Evolutionary conservation across 2,888 invertebrate genomes (phyloP), one percentile per base, ranked within the genome.

Genomic region (Spodoptera picta): DNA sequence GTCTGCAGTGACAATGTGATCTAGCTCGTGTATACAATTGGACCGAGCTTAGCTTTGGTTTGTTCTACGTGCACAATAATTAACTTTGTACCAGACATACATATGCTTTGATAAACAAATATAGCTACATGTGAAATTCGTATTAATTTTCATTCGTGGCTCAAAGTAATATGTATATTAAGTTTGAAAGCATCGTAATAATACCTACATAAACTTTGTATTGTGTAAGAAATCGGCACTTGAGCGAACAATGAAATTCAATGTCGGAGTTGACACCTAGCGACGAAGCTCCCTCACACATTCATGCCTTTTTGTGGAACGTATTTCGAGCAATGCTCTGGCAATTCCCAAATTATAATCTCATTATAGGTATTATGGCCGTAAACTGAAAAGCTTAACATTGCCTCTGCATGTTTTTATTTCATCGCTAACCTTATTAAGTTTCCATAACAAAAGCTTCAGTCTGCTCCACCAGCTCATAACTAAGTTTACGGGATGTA

Each of bases 371-470:
- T 61, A 31, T 14, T 36, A 45, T 1, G 42, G 12, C 45, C 12
- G n/a, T 31, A 44, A 31, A 27, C 4, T 48, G 7, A 31, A 67
- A 47, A 46, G 45, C 46, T 51, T 23, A 7, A 58, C 53, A 58
- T 31, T 47, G 24, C 9, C 9, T 36, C 14, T 19, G 23, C 27
- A 48, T 19, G 27, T 44, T 56, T 52, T 50, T 56, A 24, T 60
- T 46, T 44, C 47, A 61, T 73, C 58, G 24, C 46, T 27, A 52
- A 23, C 31, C 31, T 67, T 73, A 58, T 61, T 61, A 56, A 53
- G 58, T 50, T 55, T 58, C 44, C 23, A 47, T 56, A 47, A 62
- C 52, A 71, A 73, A 62, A 59, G 69, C 55, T 43, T 41, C 7
- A 19, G 9, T 27, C n/a, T 48, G 27, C 56, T 43, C 9, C 11